Conservation (phyloP, 2,113 vertebrate species). For the Grammomys dolichurus region DNA sequence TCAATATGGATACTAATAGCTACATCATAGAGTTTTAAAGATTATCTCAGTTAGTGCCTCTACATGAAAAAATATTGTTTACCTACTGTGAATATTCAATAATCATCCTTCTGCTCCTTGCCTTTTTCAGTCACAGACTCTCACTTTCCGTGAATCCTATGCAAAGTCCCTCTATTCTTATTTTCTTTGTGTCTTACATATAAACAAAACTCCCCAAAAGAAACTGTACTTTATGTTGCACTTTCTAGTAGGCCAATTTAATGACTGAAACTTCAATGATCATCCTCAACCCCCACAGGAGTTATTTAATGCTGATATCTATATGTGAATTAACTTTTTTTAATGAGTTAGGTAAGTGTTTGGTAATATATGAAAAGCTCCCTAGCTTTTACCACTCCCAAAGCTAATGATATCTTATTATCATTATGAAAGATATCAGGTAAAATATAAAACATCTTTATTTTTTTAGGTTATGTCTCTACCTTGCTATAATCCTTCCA, state of each 20-base stretch:
- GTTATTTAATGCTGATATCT: not conserved
- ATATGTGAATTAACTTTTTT: no score
- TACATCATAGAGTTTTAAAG: not conserved
- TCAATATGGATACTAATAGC: not conserved
- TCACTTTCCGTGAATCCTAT: not conserved
- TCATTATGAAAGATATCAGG: no score
- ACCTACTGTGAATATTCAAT: accelerated
- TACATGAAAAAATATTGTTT: not conserved
- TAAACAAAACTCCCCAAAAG: not conserved
- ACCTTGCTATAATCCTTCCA: not conserved
- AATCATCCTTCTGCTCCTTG: not conserved
- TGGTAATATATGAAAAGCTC: no score
- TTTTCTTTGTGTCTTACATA: not conserved
- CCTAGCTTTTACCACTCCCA: not conserved
- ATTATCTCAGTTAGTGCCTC: not conserved
- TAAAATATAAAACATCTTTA: not conserved
- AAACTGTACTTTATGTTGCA: not conserved
- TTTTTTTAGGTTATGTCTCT: not conserved
- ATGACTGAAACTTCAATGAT: not conserved
- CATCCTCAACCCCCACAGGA: not conserved
- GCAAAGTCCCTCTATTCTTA: accelerated
- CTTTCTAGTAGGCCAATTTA: not conserved
- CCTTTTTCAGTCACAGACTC: not conserved
- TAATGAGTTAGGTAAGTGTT: not conserved
- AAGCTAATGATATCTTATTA: not conserved